phyloP scores from a whole-genome alignment of 2,797 vertebrate genomes.

The Percopsis omiscomaycus region DNA sequence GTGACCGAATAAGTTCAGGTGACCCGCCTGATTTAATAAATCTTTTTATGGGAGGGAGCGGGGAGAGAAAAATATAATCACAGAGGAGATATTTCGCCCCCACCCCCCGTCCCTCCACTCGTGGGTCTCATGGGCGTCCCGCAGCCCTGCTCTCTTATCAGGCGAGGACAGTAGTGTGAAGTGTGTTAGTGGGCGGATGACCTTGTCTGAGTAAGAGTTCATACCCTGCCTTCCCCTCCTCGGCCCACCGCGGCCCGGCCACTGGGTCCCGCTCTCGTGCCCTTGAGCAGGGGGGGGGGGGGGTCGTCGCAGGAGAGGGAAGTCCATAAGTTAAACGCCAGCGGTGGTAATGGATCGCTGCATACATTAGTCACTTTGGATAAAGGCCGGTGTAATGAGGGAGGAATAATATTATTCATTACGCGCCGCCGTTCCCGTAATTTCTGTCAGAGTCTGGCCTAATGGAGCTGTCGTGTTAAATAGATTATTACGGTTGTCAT shows the following conservation, averaged over 20 bases:
- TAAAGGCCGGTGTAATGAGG: conserved; percentile 47
- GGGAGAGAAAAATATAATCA: conserved; percentile 42
- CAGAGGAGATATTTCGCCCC: conserved; percentile 23
- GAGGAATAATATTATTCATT: conserved; percentile 46
- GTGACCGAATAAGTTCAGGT: conserved; percentile 38
- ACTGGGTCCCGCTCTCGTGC: conserved; percentile 35
- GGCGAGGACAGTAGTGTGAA: conserved; percentile 58
- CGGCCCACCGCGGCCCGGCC: conserved; percentile 8
- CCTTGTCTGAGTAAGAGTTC: conserved; percentile 49
- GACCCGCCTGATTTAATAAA: conserved; percentile 59
- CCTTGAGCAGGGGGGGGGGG: conserved; percentile 38
- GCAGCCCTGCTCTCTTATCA: conserved; percentile 62
- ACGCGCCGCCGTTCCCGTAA: conserved; percentile 32
- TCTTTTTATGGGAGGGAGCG: conserved; percentile 14
- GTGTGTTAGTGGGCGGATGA: conserved; percentile 50
- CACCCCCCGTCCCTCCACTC: conserved; percentile 14
- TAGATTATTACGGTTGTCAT: conserved; percentile 38
- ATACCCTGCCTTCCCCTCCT: conserved; percentile 3
- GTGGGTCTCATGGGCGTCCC: conserved; percentile 44
- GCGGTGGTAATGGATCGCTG: conserved; percentile 42
- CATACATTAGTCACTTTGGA: conserved; percentile 45
- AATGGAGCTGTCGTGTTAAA: conserved; percentile 52
- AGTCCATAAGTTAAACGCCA: background rate
- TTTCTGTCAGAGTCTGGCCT: conserved; percentile 42
- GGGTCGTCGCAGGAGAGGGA: conserved; percentile 12